Percentiles rank a stretch among this genome's conserved stretches.
Evolutionary conservation across 2,888 invertebrate genomes (phyloP).

Genomic region (Sarcophaga rosellei): DNA sequence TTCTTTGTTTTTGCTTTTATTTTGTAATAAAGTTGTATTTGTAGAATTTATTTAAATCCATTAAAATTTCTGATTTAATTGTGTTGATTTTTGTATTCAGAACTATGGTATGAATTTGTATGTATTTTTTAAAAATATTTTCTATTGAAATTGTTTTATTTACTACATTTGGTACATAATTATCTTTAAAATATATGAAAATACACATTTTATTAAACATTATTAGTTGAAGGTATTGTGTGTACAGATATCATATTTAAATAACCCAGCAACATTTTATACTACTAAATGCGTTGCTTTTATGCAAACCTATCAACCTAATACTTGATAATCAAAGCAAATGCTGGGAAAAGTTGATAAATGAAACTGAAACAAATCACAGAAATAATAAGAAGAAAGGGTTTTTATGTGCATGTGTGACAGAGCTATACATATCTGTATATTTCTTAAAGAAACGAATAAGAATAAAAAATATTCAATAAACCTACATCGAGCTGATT

Average conservation of each 20-base stretch:
- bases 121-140: neutral
- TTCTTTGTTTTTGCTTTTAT: neutral
- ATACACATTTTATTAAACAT: conserved; percentile 6
- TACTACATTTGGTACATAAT: conserved; percentile 48
- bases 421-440: too few species aligned
- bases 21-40: neutral
- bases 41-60: conserved; percentile 18
- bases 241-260: conserved; percentile 19
- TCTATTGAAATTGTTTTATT: conserved; percentile 13
- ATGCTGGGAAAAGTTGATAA: too few species aligned
- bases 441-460: too few species aligned
- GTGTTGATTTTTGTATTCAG: neutral
- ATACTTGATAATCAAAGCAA: too few species aligned
- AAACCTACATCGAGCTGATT: too few species aligned
- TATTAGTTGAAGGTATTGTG: conserved; percentile 12
- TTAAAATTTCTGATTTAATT: conserved; percentile 39
- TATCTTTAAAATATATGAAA: conserved; percentile 3
- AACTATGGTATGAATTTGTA: neutral
- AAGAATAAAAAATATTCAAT: too few species aligned
- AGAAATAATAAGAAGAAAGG: too few species aligned
- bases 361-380: too few species aligned
- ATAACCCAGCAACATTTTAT: conserved; percentile 8
- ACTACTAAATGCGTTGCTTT: too few species aligned
- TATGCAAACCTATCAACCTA: too few species aligned
- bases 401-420: too few species aligned